Percentiles rank a stretch among this genome's conserved stretches.
Evolutionary conservation across 2,113 vertebrate species (phyloP).

Genomic region (Salvator merianae): DNA sequence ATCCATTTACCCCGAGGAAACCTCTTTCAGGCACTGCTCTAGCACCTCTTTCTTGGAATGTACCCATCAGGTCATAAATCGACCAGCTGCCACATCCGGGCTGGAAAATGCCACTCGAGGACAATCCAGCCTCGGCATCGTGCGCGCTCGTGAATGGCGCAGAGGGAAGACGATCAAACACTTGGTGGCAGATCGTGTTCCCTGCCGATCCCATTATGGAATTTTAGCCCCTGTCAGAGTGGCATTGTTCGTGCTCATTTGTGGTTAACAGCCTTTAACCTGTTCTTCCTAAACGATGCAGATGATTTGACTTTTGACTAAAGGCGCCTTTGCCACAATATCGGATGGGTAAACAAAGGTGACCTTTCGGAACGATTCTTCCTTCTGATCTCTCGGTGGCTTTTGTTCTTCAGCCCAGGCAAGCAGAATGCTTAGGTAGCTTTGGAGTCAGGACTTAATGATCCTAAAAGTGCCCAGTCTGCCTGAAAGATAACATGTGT

Average conservation of each 20-base stretch:
- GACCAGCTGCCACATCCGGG: not conserved
- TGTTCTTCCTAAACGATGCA: conserved; percentile 16
- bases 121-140: not conserved
- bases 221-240: not conserved
- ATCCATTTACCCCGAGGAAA: too few relatives aligned
- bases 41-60: not conserved
- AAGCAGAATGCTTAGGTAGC: not conserved
- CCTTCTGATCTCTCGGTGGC: not conserved
- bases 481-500: too few relatives aligned
- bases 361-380: not conserved
- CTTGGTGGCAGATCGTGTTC: not conserved
- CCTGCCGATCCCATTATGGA: not conserved
- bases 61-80: too few relatives aligned
- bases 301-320: conserved; percentile 6
- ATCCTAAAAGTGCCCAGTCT: not conserved
- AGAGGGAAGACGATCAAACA: not conserved
- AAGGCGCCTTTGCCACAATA: not conserved
- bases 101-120: not conserved
- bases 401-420: not conserved
- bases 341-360: not conserved
- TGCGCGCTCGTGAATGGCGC: not conserved
- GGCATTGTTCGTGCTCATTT: not conserved
- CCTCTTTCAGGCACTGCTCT: not conserved
- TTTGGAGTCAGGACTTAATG: not conserved
- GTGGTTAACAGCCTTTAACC: not conserved